Base-by-base conservation (phyloP, 2,797 vertebrate genomes). In the Oceanodroma leucorhoa region DNA sequence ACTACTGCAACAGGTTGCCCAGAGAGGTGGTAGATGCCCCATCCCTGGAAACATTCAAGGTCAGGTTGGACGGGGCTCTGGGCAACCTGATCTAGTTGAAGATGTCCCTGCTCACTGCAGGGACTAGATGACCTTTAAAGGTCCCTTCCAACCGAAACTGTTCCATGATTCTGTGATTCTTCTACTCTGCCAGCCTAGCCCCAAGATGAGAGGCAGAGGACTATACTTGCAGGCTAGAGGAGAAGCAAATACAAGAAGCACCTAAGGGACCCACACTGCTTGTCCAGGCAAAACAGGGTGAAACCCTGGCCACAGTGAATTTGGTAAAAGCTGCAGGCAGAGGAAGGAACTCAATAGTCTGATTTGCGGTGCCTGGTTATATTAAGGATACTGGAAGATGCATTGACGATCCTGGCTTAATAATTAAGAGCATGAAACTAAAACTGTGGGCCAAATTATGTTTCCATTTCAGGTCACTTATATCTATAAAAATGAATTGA, bases 371-470 rank as follows among this genome's bases (percentile, higher is more conserved):
- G 27, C 45, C 30, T 87, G 40, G 48, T 61, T 93, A 64, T 84
- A 77, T 77, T 84, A 90, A 83, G 64, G 27, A 58, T 22, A 53
- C 15, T 51, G n/a, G 51, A 73, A 95, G 66, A 81, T 22, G 11
- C 51, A 87, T 27, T 17, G 8, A 88, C 64, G 51, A 70, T 82
- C 17, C 51, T 70, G 21, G 46, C 34, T 90, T 90, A 82, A 90
- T 77, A 70, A 61, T 94, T 67, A 79, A 78, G 34, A 80, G 45
- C 67, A 83, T 79, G 45, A 84, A 92, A 64, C 38, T 70, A 87
- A 89, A 94, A 91, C 64, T 93, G 93, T 29, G 57, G 73, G 78
- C 88, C 83, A 95, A 83, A 90, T 89, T 94, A 60, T 58, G n/a
- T 66, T 93, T 83, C 46, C 75, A 70, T 84, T 94, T 92, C 89